Conservation (phyloP, 2,888 invertebrate genomes). For the Ectemnius lituratus region DNA sequence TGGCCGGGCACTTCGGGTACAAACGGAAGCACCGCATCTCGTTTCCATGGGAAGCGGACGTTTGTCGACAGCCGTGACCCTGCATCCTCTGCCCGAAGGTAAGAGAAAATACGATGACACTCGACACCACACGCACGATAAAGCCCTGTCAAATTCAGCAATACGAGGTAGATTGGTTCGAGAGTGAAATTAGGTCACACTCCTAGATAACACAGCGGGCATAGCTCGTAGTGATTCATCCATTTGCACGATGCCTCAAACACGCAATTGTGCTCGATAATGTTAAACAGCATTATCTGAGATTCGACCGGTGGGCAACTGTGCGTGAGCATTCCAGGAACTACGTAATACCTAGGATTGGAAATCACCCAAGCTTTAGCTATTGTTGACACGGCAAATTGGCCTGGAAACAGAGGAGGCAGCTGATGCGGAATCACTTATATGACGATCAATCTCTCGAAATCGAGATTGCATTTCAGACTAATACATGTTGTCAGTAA, state of each 20-base stretch:
- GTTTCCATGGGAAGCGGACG: slow-evolving; percentile 94
- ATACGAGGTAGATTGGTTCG: neutral
- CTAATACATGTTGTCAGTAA: neutral
- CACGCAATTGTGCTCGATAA: slow-evolving; percentile 50
- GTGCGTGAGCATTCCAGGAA: no score
- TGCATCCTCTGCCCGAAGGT: slow-evolving; percentile 95
- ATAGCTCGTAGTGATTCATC: slow-evolving; percentile 50
- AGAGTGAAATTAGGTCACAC: slow-evolving; percentile 30
- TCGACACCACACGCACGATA: neutral
- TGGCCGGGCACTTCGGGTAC: slow-evolving; percentile 82
- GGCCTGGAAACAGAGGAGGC: no score
- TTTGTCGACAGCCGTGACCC: slow-evolving; percentile 93
- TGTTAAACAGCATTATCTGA: slow-evolving; percentile 33
- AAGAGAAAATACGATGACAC: slow-evolving; percentile 47
- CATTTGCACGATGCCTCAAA: slow-evolving; percentile 46
- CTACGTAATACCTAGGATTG: no score
- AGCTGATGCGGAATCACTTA: no score
- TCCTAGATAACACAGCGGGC: slow-evolving; percentile 37
- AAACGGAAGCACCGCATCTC: slow-evolving; percentile 92
- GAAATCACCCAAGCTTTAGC: no score
- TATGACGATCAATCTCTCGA: slow-evolving; percentile 1
- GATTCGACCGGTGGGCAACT: slow-evolving; percentile 7
- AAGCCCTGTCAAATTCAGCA: neutral
- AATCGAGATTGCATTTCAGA: no score
- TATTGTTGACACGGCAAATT: no score